A percentile compares a stretch with the other conserved stretches of the same genome.
These are phyloP conservation scores for Ectropis crepuscularia DNA, from an alignment of 2,888 invertebrate species.

Conservation along the genomic window DNA sequence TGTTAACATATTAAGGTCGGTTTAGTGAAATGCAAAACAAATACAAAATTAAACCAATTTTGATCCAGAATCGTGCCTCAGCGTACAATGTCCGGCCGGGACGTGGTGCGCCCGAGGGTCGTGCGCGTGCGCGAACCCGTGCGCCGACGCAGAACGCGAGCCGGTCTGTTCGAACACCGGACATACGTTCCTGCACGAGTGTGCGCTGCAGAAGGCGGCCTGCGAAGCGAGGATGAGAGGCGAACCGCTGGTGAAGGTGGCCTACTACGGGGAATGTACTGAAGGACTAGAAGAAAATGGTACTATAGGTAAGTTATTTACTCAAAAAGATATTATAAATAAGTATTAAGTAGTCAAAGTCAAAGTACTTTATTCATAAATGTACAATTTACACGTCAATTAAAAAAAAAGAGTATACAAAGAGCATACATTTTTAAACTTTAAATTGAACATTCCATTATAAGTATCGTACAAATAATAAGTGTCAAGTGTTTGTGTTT, in stretches of 20 bases:
- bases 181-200: constrained; percentile 92
- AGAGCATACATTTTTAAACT: too few relatives aligned
- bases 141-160: constrained; percentile 87
- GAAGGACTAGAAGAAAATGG: constrained; percentile 86
- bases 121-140: constrained; percentile 93
- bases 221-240: constrained; percentile 89
- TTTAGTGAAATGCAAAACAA: too few relatives aligned
- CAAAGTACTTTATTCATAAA: too few relatives aligned
- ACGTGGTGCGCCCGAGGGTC: constrained; percentile 93
- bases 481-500: too few relatives aligned
- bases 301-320: constrained; percentile 52
- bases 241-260: constrained; percentile 76
- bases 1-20: too few relatives aligned
- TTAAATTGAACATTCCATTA: too few relatives aligned
- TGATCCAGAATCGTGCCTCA: constrained; percentile 89
- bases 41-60: too few relatives aligned
- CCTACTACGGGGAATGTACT: constrained; percentile 92
- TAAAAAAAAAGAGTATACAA: too few relatives aligned
- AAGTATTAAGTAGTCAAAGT: too few relatives aligned
- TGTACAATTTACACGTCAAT: too few relatives aligned
- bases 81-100: constrained; percentile 91
- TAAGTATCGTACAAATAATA: too few relatives aligned
- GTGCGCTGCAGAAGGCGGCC: constrained; percentile 90
- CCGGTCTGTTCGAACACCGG: constrained; percentile 92
- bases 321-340: not conserved